A percentile compares a stretch with the other conserved stretches of the same genome.
Evolutionary conservation across 2,888 invertebrate genomes (phyloP).

Genomic region (Dolichopus griseipennis): DNA sequence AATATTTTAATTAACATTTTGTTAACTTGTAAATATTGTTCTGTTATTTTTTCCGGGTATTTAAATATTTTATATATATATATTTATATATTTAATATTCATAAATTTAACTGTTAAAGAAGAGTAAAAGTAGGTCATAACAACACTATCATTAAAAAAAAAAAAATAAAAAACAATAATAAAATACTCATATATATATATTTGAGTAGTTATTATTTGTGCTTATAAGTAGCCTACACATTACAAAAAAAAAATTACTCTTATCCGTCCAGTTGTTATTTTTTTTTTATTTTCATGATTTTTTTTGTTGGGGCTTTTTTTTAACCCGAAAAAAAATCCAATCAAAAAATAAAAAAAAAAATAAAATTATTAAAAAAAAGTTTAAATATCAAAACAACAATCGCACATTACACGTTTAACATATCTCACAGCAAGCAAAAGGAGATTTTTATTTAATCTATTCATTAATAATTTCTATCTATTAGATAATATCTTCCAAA

Average conservation of each 20-base stretch:
- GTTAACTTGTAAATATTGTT: no score
- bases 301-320: background rate
- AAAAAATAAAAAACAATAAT: no score
- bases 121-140: constrained; percentile 1
- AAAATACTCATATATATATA: background rate
- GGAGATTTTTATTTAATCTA: constrained; percentile 6
- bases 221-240: constrained; percentile 6
- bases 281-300: background rate
- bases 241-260: background rate
- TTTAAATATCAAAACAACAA: no score
- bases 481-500: constrained; percentile 4
- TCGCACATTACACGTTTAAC: background rate
- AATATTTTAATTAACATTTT: no score
- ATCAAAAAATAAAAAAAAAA: background rate
- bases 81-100: no score
- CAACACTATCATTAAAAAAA: background rate
- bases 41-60: no score
- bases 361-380: no score
- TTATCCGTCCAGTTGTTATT: background rate
- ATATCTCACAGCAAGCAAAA: background rate
- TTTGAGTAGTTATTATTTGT: constrained; percentile 1
- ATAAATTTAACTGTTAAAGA: background rate
- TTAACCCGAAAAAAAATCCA: background rate
- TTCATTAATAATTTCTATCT: constrained; percentile 6
- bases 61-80: no score